phyloP scores from a whole-genome alignment of 2,797 vertebrate genomes.

The Characodon lateralis region DNA sequence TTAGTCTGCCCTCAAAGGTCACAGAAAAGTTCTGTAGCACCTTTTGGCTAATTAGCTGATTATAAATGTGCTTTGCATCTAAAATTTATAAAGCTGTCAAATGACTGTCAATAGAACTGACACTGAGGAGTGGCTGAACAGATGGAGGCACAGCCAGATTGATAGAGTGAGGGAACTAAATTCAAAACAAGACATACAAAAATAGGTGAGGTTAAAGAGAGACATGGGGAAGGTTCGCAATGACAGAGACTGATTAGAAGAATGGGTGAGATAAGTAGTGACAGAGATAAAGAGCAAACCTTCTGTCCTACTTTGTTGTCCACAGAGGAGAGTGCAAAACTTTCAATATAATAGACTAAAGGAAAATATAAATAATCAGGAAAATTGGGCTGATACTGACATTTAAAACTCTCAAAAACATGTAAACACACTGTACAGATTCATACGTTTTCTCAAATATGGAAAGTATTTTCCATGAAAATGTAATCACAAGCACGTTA shows the following conservation, averaged over 20 bases:
- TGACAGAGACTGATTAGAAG: conserved; percentile 51
- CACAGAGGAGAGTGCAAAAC: background rate
- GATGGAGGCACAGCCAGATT: conserved; percentile 43
- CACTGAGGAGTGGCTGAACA: conserved; percentile 26
- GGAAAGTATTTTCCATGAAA: background rate
- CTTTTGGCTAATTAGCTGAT: conserved; percentile 49
- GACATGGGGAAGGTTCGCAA: background rate
- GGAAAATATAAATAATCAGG: background rate
- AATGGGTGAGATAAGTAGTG: conserved; percentile 17
- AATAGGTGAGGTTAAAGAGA: conserved; percentile 45
- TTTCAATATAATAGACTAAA: conserved; percentile 21
- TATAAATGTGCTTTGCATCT: conserved; percentile 39
- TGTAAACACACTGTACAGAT: too few relatives aligned
- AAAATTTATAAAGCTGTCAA: conserved; percentile 57
- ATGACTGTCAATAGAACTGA: conserved; percentile 17
- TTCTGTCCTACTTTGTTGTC: conserved; percentile 18
- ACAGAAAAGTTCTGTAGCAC: conserved; percentile 20
- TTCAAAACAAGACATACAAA: conserved; percentile 20
- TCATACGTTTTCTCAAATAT: background rate
- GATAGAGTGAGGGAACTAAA: conserved; percentile 32
- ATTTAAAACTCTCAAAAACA: background rate
- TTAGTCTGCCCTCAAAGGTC: conserved; percentile 30
- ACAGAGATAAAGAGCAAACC: background rate
- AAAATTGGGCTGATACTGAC: background rate
- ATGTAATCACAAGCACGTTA: too few relatives aligned